phyloP scores from a whole-genome alignment of 2,888 invertebrate genomes.

The Tachystola acroxantha region DNA sequence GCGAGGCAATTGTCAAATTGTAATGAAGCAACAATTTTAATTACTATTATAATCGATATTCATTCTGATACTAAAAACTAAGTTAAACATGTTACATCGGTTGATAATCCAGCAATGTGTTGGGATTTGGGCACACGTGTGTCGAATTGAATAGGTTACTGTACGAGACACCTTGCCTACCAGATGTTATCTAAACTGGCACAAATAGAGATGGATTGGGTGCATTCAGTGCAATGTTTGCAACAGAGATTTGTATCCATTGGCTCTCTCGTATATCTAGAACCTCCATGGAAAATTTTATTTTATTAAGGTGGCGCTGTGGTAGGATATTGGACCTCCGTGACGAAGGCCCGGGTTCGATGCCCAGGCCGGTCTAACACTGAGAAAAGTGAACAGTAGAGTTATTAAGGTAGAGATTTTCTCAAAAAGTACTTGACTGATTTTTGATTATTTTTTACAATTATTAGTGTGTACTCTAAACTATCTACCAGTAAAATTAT shows the following conservation, averaged over 20 bases:
- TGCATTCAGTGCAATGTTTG: conserved; percentile 21
- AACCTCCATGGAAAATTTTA: conserved; percentile 14
- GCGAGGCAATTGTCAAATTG: no score
- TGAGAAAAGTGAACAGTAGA: no score
- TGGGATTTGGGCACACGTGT: conserved; percentile 36
- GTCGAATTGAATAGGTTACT: conserved; percentile 38
- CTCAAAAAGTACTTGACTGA: no score
- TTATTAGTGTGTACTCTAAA: no score
- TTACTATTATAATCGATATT: neutral
- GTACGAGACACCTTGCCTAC: conserved; percentile 60
- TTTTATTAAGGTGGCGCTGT: no score
- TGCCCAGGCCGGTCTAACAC: no score
- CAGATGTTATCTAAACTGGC: conserved; percentile 63
- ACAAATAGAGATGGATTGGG: conserved; percentile 42
- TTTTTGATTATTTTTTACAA: no score
- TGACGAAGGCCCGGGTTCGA: no score
- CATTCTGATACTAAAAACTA: neutral
- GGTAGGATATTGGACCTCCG: no score
- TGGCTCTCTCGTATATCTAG: no score
- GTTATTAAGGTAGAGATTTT: no score
- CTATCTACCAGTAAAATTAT: no score
- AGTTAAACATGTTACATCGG: conserved; percentile 1
- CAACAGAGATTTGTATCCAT: neutral
- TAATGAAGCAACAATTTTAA: neutral
- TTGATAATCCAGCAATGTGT: conserved; percentile 18